phyloP scores from a whole-genome alignment of 2,888 invertebrate species.

The Drosophila diplacantha region DNA sequence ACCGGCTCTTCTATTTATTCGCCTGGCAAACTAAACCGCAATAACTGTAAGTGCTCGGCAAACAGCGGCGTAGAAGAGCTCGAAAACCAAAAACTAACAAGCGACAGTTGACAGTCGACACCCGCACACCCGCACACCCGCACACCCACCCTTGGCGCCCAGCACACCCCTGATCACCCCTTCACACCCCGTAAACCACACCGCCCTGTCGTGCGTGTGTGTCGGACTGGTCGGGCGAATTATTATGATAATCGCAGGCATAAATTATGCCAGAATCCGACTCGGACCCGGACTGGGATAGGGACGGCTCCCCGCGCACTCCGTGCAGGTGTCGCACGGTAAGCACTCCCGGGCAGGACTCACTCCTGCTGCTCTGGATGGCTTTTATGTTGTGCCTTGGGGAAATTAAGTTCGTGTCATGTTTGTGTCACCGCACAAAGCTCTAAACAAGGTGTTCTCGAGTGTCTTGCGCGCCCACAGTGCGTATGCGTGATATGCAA shows the following conservation, averaged over 20 bases:
- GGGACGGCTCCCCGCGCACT: not conserved
- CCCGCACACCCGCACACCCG: not conserved
- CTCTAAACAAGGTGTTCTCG: conserved; percentile 13
- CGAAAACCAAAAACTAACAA: conserved; percentile 30
- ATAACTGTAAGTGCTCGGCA: conserved; percentile 71
- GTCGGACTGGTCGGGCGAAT: conserved; percentile 52
- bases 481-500: conserved; percentile 67
- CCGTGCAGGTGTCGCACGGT: conserved; percentile 12
- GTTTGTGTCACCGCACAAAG: conserved; percentile 58
- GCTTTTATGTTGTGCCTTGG: conserved; percentile 61
- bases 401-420: conserved; percentile 73
- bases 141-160: no score
- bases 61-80: conserved; percentile 43
- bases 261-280: conserved; percentile 56
- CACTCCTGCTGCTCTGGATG: conserved; percentile 2
- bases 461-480: conserved; percentile 21
- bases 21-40: conserved; percentile 62
- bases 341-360: conserved; percentile 8
- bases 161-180: not conserved
- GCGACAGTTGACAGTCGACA: conserved; percentile 39
- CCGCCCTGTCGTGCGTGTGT: conserved; percentile 56
- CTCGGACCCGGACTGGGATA: not conserved
- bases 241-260: conserved; percentile 71
- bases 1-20: conserved; percentile 54
- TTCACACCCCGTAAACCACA: not conserved